Base-by-base conservation (phyloP, 1,140 invertebrate species). In the Drosophila murphyi region DNA sequence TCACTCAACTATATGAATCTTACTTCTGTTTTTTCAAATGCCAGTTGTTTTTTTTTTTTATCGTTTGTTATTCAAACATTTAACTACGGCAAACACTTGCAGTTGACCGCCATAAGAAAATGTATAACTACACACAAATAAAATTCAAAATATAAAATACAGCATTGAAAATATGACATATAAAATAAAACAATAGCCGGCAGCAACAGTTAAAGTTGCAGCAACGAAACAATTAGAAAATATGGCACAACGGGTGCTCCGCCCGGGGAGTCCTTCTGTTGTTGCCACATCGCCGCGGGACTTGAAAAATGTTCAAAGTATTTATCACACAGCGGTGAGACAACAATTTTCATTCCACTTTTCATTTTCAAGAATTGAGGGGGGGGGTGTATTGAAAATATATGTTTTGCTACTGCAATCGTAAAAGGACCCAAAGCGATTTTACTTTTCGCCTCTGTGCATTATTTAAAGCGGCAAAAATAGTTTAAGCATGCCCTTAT, bases 401-500 rank as follows among this genome's bases (percentile, higher is more conserved):
- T 67, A 20, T 20, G 20, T 20, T 20, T 20, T 20, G 20, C 20
- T 20, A 20, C 20, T 20, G 37, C 45, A 37, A 61, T 20, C 67
- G 37, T 6, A 29, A 37, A 55, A 2, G 35, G 31, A 59, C 54
- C 41, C 50, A 31, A 56, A 51, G 56, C 47, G 20, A 20, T 20
- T 20, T 20, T 20, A 20, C 51, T 37, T 12, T 4, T n/a, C 32
- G 8, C 45, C 52, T 70, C 32, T 45, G 28, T 52, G 29, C 7
- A 43, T 60, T 35, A n/a, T 39, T 64, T 56, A 41, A 48, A 64
- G 35, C 32, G 39, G n/a, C 51, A 59, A 37, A 63, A 81, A 54
- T 60, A 67, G 50, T 72, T 72, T 35, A 59, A 82, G 73, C 47
- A 59, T 59, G 63, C 35, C 47, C 52, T 77, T 81, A 67, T 72